Evolutionary conservation across 2,888 invertebrate genomes (phyloP).

Genomic region (Apodemia mormo): DNA sequence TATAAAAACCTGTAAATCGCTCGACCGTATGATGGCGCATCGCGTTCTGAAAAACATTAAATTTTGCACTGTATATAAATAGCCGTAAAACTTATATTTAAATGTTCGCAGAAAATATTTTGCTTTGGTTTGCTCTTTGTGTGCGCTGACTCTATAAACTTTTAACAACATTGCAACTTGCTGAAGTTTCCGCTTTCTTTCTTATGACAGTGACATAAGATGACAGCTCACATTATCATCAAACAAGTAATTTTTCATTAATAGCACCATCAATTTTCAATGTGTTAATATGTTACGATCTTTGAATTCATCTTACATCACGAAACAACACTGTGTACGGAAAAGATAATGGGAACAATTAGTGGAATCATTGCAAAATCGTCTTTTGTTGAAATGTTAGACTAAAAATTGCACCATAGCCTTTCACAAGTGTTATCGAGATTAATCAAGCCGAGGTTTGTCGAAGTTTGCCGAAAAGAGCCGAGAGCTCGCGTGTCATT

Average conservation of each 20-base stretch:
- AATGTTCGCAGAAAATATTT: no score
- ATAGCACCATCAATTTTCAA: background rate
- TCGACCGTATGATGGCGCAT: no score
- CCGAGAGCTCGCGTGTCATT: slow-evolving; percentile 71
- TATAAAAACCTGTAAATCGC: no score
- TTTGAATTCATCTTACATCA: slow-evolving; percentile 6
- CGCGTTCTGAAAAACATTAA: no score
- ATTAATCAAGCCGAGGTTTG: slow-evolving; percentile 22
- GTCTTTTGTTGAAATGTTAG: slow-evolving; percentile 38
- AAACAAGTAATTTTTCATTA: background rate
- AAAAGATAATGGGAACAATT: slow-evolving; percentile 35
- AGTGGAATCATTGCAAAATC: slow-evolving; percentile 34
- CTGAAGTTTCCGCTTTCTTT: no score
- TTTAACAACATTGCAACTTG: no score
- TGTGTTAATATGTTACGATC: background rate
- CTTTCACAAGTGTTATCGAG: slow-evolving; percentile 37
- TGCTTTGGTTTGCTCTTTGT: no score
- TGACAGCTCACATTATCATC: no score
- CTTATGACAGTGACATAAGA: no score
- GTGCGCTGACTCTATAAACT: no score
- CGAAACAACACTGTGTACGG: slow-evolving; percentile 5
- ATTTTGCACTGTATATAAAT: no score
- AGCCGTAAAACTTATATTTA: no score
- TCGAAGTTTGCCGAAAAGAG: slow-evolving; percentile 45
- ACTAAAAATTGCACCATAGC: slow-evolving; percentile 41